Conservation (phyloP, 2,797 vertebrate genomes). For the Urosaurus nigricauda region DNA sequence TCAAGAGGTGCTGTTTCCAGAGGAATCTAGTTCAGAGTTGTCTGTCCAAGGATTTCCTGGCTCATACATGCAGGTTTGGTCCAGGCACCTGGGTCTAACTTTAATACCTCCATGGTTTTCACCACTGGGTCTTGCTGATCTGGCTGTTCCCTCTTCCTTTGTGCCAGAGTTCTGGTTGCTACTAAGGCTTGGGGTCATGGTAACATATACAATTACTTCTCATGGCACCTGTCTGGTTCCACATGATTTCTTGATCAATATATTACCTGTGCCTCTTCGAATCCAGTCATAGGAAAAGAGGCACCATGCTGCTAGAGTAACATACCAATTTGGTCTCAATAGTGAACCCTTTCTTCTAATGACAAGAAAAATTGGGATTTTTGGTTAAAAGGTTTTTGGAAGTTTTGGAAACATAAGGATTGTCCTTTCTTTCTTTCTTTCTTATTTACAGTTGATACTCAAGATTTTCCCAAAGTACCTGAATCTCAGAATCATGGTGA, state of each 20-base stretch:
- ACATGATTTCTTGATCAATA: background rate
- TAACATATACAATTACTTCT: background rate
- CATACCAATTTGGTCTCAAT: background rate
- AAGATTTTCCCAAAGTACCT: background rate
- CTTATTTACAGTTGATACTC: background rate
- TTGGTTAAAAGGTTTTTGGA: background rate
- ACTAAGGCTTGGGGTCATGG: background rate
- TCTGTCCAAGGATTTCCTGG: background rate
- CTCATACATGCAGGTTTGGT: background rate
- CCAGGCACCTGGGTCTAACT: background rate
- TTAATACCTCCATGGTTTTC: background rate
- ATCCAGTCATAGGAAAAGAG: background rate
- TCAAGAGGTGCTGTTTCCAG: background rate
- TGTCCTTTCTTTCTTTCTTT: background rate
- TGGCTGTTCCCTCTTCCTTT: background rate
- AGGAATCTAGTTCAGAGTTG: background rate
- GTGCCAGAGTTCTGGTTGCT: background rate
- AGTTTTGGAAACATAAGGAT: background rate
- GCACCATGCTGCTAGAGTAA: background rate
- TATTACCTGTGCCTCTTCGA: background rate
- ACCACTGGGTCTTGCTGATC: background rate
- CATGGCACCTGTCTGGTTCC: background rate
- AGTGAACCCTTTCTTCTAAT: background rate
- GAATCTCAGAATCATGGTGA: background rate
- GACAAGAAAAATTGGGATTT: background rate